Evolutionary conservation across 2,888 invertebrate genomes (phyloP), one percentile per base, ranked within the genome.

Genomic region (Patella pellucida): DNA sequence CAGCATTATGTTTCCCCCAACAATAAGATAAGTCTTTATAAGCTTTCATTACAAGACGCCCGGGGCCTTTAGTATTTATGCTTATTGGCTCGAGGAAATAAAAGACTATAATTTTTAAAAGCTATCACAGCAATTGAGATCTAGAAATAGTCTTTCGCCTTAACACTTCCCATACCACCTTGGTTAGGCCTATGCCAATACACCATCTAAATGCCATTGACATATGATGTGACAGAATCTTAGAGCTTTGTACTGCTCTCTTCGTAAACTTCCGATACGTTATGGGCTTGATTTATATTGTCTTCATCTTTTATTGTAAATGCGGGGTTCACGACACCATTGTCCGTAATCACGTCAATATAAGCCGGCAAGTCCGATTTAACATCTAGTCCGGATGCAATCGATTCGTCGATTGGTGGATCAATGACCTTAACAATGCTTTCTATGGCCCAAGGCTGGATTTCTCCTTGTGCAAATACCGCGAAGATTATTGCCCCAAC

Each of bases 401-500:
- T 9, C 19, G 62, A 23, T 62, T 62, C 62, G 67, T n/a, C 50
- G 9, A 50, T 12, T 72, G 31, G 12, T 67, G n/a, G 56, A n/a
- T 67, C 62, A 4, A 23, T 41, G 12, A 31, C 12, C 4, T 62
- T 62, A 19, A 62, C 50, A 67, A 3, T n/a, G 16, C 3, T 4
- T 2, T n/a, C 23, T 67, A 75, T 76, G 41, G 83, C 83, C 84
- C 84, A 85, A 31, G 80, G 76, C 71, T 83, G 84, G 31, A 81
- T 75, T 41, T 85, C 83, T 0, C 86, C 90, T 31, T 84, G 80
- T 14, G 85, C 90, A 50, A 91, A 86, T 2, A 88, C 15, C 12
- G 82, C 83, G 84, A 89, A 92, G 72, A 91, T 74, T 9, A 89
- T 51, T 0, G 90, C 88, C 3, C 91, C 91, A 19, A 84, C 76